Base-by-base conservation (phyloP, 2,113 vertebrate species). In the Acrocephalus arundinaceus region DNA sequence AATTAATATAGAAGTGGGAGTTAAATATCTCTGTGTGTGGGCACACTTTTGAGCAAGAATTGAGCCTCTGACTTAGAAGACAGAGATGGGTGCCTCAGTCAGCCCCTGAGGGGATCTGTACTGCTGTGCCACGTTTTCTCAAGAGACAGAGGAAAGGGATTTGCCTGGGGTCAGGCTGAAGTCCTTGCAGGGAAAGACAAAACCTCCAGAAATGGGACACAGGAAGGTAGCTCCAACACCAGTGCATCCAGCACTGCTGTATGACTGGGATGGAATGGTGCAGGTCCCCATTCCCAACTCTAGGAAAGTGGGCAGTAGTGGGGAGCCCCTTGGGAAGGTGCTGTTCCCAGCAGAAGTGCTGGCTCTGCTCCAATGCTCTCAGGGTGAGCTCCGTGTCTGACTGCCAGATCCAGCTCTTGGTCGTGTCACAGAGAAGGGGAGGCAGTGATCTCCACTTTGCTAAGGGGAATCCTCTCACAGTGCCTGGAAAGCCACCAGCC, bases 221-320 rank as follows among this genome's bases (percentile, higher is more conserved):
- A 1, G 51, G 51, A 75, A 43, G 43, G 1, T 0, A 74, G 57
- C 62, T 75, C 48, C 58, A 54, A 45, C 77, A n/a, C 6, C 55
- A 63, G 57, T 4, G 67, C 23, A 59, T 24, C 39, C 49, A 66
- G 31, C 1, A 2, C 31, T 19, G 41, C 2, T 45, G 24, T 6
- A 5, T 17, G 35, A 16, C 55, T 5, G 11, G 21, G 30, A 23
- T 39, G 33, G 46, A 20, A 17, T 41, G 78, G 14, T 59, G 37
- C 18, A 58, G 67, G 28, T 49, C 17, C 18, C 22, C 2, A 8
- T 59, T 75, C 33, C 33, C 24, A 61, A 0, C 27, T 35, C 19
- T 67, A 27, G 11, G 19, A 3, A 39, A n/a, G 22, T 0, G 10
- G 51, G 49, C 31, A 85, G 6, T 2, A 46, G 4, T 1, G 48